phyloP scores from a whole-genome alignment of 2,797 vertebrate species.

The Pseudotriccus pelzelni region DNA sequence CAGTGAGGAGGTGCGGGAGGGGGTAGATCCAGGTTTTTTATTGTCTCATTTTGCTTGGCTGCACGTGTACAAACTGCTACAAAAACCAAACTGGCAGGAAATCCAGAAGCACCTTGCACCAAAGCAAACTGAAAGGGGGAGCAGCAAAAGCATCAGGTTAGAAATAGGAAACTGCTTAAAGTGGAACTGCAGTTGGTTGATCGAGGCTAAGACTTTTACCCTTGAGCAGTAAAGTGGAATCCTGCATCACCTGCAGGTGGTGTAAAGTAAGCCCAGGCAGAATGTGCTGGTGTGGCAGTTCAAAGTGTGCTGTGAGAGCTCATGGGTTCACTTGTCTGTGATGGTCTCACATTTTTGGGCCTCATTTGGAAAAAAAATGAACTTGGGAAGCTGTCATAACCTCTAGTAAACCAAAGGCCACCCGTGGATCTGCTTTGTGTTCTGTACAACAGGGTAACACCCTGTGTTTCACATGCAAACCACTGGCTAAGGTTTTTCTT shows the following conservation, averaged over 20 bases:
- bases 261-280: not conserved
- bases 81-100: not conserved
- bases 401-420: not conserved
- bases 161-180: not conserved
- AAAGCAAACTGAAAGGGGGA: not conserved
- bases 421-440: not conserved
- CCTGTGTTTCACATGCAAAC: not conserved
- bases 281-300: fast-evolving
- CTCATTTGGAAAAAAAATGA: not conserved
- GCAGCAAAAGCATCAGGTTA: not conserved
- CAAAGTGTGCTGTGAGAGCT: not conserved
- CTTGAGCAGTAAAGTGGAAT: not conserved
- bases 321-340: fast-evolving
- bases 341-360: not conserved
- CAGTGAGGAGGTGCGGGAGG: not conserved
- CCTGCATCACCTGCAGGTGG: not conserved
- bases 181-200: not conserved
- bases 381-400: not conserved
- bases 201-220: not conserved
- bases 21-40: not conserved
- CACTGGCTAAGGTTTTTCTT: slow-evolving; percentile 8
- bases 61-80: not conserved
- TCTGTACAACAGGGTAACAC: not conserved
- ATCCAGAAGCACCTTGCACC: not conserved
- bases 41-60: not conserved